A percentile compares a stretch with the other conserved stretches of the same genome.
phyloP scores from a whole-genome alignment of 2,113 vertebrate genomes.

The Chamaea fasciata region DNA sequence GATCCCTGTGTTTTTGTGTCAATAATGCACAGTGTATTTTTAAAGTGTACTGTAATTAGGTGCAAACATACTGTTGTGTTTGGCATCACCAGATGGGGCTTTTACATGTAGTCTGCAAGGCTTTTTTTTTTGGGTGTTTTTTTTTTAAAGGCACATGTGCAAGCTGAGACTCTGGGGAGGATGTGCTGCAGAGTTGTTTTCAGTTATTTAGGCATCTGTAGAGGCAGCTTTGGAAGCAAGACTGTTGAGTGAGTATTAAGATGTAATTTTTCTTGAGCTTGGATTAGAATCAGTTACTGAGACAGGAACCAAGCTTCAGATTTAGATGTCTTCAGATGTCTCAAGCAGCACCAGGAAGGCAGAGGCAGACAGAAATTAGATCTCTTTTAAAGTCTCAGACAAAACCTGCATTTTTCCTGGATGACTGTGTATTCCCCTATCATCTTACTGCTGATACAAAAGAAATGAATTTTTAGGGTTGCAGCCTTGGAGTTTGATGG shows the following conservation, averaged over 20 bases:
- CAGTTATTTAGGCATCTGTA: constrained; percentile 19
- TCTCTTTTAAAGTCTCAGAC: neutral
- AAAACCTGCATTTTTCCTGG: neutral
- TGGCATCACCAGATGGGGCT: constrained; percentile 46
- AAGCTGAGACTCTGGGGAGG: constrained; percentile 17
- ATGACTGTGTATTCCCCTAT: neutral
- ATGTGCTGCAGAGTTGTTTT: neutral
- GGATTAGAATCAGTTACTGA: constrained; percentile 3
- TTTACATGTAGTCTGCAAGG: constrained; percentile 7
- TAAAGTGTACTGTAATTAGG: constrained; percentile 37
- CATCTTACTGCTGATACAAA: neutral
- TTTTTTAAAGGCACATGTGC: neutral
- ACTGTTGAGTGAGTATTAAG: constrained; percentile 26
- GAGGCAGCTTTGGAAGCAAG: neutral
- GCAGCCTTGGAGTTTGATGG: neutral
- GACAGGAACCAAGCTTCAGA: constrained; percentile 3
- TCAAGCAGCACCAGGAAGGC: neutral
- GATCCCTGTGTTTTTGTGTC: neutral
- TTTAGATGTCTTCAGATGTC: constrained; percentile 21
- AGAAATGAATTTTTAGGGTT: neutral
- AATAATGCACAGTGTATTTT: neutral
- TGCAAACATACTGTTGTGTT: constrained; percentile 37
- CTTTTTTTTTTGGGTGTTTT: neutral
- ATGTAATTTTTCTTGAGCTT: constrained; percentile 28
- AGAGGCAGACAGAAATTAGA: neutral